These are phyloP conservation scores for Cheilosia impressa DNA, from an alignment of 2,888 invertebrate genomes.

Conservation along the genomic window DNA sequence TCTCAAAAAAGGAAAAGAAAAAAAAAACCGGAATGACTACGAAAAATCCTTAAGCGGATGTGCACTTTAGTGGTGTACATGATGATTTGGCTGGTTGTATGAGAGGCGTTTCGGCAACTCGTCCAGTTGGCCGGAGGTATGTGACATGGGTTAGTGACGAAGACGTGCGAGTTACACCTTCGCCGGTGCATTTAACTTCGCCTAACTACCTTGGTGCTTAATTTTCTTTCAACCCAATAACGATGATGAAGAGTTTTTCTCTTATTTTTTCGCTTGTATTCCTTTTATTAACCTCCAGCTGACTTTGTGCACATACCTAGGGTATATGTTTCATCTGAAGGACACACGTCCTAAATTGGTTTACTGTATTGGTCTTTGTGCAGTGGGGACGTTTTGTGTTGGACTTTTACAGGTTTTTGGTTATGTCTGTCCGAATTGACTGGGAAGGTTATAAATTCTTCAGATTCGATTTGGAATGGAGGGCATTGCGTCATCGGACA, in stretches of 20 bases:
- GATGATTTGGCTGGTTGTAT: constrained; percentile 59
- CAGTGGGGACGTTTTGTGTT: constrained; percentile 25
- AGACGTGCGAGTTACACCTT: constrained; percentile 55
- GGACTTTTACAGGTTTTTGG: constrained; percentile 10
- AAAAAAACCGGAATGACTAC: constrained; percentile 20
- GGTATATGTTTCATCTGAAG: not conserved
- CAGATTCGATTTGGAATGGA: constrained; percentile 25
- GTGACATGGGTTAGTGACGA: constrained; percentile 34
- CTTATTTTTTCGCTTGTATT: not conserved
- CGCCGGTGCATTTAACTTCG: constrained; percentile 61
- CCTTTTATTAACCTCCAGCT: constrained; percentile 60
- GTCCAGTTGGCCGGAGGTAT: constrained; percentile 3
- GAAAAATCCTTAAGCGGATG: constrained; percentile 69
- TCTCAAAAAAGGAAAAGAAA: too few species aligned
- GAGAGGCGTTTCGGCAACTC: constrained; percentile 8
- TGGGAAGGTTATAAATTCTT: constrained; percentile 18
- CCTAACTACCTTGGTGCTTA: constrained; percentile 68
- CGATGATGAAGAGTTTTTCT: not conserved
- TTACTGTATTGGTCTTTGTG: constrained; percentile 57
- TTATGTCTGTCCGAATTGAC: not conserved
- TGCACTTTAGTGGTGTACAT: constrained; percentile 67
- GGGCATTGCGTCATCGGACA: not conserved
- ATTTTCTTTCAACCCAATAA: constrained; percentile 50
- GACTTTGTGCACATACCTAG: constrained; percentile 18
- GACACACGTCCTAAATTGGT: constrained; percentile 52